These are phyloP conservation scores for Acleris sparsana DNA, from an alignment of 2,888 invertebrate genomes.

Conservation along the genomic window DNA sequence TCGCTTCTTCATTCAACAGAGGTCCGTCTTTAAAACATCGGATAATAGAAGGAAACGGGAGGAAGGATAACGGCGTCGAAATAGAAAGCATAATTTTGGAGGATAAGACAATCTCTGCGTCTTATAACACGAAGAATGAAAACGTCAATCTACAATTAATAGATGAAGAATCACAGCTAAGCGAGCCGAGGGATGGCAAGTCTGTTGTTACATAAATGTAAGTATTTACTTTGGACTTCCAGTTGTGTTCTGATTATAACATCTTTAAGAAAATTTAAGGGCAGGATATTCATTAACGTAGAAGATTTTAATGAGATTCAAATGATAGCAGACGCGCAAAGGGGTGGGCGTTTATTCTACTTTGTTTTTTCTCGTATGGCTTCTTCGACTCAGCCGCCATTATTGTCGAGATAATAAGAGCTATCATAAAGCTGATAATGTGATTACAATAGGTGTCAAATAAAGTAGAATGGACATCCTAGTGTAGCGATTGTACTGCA, in stretches of 20 bases:
- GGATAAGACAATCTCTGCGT: constrained; percentile 67
- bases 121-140: constrained; percentile 67
- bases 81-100: constrained; percentile 83
- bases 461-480: no score
- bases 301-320: no score
- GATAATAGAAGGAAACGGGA: constrained; percentile 61
- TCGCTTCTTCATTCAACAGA: constrained; percentile 83
- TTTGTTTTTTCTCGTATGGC: no score
- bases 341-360: no score
- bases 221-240: constrained; percentile 47
- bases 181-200: constrained; percentile 61
- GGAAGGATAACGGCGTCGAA: constrained; percentile 82
- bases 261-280: no score
- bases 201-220: constrained; percentile 58
- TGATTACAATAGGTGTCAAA: no score
- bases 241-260: not conserved
- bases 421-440: no score
- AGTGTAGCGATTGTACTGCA: no score
- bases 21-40: constrained; percentile 74
- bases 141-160: constrained; percentile 72
- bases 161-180: constrained; percentile 70
- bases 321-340: no score
- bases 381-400: no score
- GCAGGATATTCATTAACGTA: no score
- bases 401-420: no score